These are phyloP conservation scores for Zootoca vivipara DNA, from an alignment of 2,113 vertebrate species.

Conservation along the genomic window DNA sequence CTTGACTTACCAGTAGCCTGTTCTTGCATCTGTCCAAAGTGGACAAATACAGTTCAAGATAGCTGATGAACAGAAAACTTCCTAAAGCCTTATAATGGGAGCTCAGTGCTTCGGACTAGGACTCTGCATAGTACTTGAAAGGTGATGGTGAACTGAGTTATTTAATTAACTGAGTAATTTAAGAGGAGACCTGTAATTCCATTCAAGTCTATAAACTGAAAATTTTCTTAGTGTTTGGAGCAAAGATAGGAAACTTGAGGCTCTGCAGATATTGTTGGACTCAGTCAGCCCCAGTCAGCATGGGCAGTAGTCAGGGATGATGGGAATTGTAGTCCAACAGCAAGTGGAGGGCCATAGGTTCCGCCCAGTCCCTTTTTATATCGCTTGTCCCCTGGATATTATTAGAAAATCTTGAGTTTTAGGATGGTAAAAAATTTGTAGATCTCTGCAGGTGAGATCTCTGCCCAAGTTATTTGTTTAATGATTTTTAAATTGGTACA, in stretches of 20 bases:
- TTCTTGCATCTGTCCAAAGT: constrained; percentile 25
- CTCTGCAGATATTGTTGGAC: background rate
- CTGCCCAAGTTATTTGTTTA: background rate
- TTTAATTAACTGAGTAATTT: background rate
- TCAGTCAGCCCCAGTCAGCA: background rate
- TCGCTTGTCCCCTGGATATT: background rate
- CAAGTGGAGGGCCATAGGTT: background rate
- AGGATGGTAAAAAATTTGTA: background rate
- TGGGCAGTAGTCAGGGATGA: background rate
- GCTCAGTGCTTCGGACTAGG: background rate
- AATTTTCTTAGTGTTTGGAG: background rate
- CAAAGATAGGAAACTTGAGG: background rate
- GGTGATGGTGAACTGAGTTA: background rate
- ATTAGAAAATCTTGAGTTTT: background rate
- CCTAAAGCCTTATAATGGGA: background rate
- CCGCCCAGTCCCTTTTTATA: background rate
- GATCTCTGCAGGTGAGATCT: background rate
- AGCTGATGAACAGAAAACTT: background rate
- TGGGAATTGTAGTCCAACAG: background rate
- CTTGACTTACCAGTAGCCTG: constrained; percentile 7
- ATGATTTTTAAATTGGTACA: background rate
- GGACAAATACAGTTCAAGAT: background rate
- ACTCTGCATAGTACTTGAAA: background rate
- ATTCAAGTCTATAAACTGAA: background rate
- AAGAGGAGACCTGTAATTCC: background rate